These are phyloP conservation scores for Plectropomus leopardus DNA, from an alignment of 2,113 vertebrate genomes.

Conservation along the genomic window DNA sequence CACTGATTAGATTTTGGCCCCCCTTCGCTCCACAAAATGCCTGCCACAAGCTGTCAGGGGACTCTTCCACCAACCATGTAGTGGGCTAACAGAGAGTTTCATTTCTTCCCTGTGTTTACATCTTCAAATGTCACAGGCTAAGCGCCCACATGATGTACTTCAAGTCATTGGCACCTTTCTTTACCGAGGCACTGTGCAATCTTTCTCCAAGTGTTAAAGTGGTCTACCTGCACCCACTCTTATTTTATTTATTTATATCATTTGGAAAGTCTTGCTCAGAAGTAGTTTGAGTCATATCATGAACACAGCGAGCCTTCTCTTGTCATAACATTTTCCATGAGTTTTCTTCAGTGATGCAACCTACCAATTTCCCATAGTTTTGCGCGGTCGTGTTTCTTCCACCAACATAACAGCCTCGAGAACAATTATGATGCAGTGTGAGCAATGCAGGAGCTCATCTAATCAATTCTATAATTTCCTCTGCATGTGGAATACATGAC, in stretches of 20 bases:
- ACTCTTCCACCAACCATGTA: slow-evolving; percentile 34
- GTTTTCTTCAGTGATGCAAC: slow-evolving; percentile 8
- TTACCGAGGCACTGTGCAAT: background rate
- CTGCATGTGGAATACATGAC: background rate
- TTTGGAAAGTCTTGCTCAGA: slow-evolving; percentile 15
- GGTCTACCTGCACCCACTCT: background rate
- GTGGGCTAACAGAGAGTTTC: slow-evolving; percentile 37
- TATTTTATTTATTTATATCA: background rate
- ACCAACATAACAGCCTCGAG: slow-evolving; percentile 10
- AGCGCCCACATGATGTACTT: slow-evolving; percentile 5
- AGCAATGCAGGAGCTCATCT: slow-evolving; percentile 21
- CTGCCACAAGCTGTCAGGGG: slow-evolving; percentile 62
- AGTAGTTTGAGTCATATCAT: background rate
- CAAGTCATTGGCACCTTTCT: slow-evolving; percentile 1
- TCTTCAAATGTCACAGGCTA: slow-evolving; percentile 35
- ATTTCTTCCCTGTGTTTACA: slow-evolving; percentile 43
- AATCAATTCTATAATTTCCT: slow-evolving; percentile 32
- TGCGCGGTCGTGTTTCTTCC: background rate
- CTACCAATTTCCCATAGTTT: slow-evolving; percentile 32
- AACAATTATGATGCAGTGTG: slow-evolving; percentile 24
- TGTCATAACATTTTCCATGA: slow-evolving; percentile 38
- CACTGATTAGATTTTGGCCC: slow-evolving; percentile 67
- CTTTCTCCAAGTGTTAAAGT: background rate
- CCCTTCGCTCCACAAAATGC: slow-evolving; percentile 28
- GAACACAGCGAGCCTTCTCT: background rate